Percentiles rank a stretch among this genome's conserved stretches.
Conservation (phyloP, 2,888 invertebrate genomes). For the Chymomyza procnemis region DNA sequence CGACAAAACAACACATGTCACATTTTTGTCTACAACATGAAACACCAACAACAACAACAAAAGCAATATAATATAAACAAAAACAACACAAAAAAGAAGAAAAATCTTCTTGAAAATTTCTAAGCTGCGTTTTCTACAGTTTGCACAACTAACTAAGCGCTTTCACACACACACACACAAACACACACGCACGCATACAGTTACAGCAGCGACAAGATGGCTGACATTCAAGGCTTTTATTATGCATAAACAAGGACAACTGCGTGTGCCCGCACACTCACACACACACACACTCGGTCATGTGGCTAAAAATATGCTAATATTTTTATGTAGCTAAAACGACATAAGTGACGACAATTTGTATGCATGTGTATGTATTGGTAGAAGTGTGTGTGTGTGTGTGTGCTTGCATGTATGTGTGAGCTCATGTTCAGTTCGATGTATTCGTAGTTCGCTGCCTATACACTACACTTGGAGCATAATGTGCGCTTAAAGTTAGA, state of each 20-base stretch:
- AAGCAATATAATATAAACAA: neutral
- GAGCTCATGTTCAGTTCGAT: neutral
- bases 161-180: neutral
- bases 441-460: slow-evolving; percentile 3
- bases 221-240: slow-evolving; percentile 48
- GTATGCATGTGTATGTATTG: slow-evolving; percentile 17
- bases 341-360: slow-evolving; percentile 71
- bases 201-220: neutral
- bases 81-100: neutral
- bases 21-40: slow-evolving; percentile 44
- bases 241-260: slow-evolving; percentile 51
- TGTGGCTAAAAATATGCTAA: slow-evolving; percentile 62
- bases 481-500: too few species aligned
- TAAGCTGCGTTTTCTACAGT: slow-evolving; percentile 49
- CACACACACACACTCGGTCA: slow-evolving; percentile 5
- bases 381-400: neutral
- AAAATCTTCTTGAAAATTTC: slow-evolving; percentile 53
- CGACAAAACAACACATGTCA: slow-evolving; percentile 68
- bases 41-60: neutral
- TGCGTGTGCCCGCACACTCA: slow-evolving; percentile 1
- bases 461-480: neutral
- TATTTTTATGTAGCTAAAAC: slow-evolving; percentile 52
- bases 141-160: slow-evolving; percentile 10
- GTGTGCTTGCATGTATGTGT: slow-evolving; percentile 4
- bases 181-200: neutral